phyloP scores from a whole-genome alignment of 2,888 invertebrate genomes.

The Temnothorax ravouxi region DNA sequence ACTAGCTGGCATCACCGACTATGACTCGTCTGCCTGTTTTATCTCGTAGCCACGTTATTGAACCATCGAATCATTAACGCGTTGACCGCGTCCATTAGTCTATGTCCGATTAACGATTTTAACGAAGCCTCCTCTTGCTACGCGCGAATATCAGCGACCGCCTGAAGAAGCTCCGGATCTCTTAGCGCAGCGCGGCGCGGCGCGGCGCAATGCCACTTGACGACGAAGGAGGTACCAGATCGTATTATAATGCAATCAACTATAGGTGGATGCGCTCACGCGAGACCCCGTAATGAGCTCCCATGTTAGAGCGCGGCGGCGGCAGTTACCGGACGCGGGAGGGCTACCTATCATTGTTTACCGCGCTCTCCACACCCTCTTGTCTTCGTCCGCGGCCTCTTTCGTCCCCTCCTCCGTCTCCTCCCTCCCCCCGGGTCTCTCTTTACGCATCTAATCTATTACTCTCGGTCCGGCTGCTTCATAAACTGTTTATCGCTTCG shows the following conservation, averaged over 20 bases:
- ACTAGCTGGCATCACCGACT: not conserved
- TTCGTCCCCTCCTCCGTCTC: slow-evolving; percentile 44
- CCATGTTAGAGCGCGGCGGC: slow-evolving; percentile 80
- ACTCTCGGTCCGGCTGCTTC: slow-evolving; percentile 81
- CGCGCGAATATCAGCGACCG: slow-evolving; percentile 66
- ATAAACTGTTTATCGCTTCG: slow-evolving; percentile 82
- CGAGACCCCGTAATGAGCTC: slow-evolving; percentile 84
- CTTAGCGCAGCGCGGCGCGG: not conserved
- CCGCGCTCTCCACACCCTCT: slow-evolving; percentile 63
- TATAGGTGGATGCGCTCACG: slow-evolving; percentile 82
- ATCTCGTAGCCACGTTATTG: not conserved
- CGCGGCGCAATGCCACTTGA: slow-evolving; percentile 57
- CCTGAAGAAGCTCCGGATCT: slow-evolving; percentile 26
- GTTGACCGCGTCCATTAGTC: slow-evolving; percentile 70
- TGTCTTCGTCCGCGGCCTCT: slow-evolving; percentile 16
- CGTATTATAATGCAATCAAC: slow-evolving; percentile 85
- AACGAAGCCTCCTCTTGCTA: slow-evolving; percentile 74
- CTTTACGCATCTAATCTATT: slow-evolving; percentile 82
- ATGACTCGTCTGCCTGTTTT: not conserved
- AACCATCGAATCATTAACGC: slow-evolving; percentile 64
- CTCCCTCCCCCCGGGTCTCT: slow-evolving; percentile 27
- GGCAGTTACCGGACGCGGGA: slow-evolving; percentile 78
- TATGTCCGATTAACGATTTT: slow-evolving; percentile 66
- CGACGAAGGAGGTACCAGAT: slow-evolving; percentile 67
- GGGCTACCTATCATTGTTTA: slow-evolving; percentile 83